These are phyloP conservation scores for Melieria picta DNA, from an alignment of 2,888 invertebrate species.

Conservation along the genomic window DNA sequence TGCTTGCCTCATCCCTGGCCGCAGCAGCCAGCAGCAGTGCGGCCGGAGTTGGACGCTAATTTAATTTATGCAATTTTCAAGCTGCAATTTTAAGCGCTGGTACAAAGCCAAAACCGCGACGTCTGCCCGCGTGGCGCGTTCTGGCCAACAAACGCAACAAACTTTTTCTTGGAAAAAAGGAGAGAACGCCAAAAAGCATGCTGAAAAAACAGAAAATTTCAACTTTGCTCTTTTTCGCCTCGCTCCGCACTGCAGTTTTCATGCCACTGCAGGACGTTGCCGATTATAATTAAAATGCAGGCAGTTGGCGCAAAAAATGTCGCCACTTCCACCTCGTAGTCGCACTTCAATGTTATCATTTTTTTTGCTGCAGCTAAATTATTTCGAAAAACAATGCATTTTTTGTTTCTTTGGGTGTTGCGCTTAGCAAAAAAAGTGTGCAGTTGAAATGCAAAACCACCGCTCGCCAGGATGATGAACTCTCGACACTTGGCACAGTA, in stretches of 20 bases:
- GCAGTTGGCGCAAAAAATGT: neutral
- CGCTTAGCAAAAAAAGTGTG: no score
- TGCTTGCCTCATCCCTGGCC: no score
- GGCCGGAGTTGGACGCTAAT: conserved; percentile 2
- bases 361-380: no score
- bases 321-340: no score
- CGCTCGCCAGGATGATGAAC: conserved; percentile 29
- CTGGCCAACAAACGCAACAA: neutral
- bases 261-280: conserved; percentile 1
- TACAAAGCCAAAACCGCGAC: neutral
- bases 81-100: neutral
- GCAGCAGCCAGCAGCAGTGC: neutral
- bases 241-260: neutral
- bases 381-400: no score
- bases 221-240: neutral
- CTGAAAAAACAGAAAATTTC: neutral
- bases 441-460: neutral
- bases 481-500: conserved; percentile 23
- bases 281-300: conserved; percentile 26
- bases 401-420: no score
- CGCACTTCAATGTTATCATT: no score
- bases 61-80: conserved; percentile 15
- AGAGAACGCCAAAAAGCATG: neutral
- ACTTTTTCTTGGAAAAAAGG: neutral
- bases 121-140: neutral